A percentile compares a stretch with the other conserved stretches of the same genome.
phyloP scores from a whole-genome alignment of 2,888 invertebrate genomes.

The Scaptomyza cyrtandrae region DNA sequence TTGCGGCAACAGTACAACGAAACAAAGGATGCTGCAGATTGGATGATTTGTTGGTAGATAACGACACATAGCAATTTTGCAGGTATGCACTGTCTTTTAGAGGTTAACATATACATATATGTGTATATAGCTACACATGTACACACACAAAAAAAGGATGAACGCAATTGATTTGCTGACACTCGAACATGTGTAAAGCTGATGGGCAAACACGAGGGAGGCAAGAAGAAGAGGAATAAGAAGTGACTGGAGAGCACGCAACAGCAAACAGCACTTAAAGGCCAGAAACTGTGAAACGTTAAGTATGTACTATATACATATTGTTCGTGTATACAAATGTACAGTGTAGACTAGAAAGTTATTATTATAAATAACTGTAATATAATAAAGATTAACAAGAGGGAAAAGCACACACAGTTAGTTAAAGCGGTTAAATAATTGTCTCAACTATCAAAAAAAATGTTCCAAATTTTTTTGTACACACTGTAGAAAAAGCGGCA shows the following conservation, averaged over 20 bases:
- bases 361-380: too few relatives aligned
- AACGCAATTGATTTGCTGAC: slow-evolving; percentile 55
- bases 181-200: slow-evolving; percentile 48
- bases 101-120: slow-evolving; percentile 7
- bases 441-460: too few relatives aligned
- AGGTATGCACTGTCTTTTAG: slow-evolving; percentile 10
- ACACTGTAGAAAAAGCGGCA: neutral
- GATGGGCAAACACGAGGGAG: slow-evolving; percentile 16
- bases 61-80: neutral
- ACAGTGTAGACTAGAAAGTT: neutral
- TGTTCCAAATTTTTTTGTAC: neutral
- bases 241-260: slow-evolving; percentile 45
- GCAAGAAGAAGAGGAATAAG: neutral
- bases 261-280: slow-evolving; percentile 49
- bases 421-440: too few relatives aligned
- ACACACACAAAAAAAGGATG: slow-evolving; percentile 1
- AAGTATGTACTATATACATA: neutral
- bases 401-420: too few relatives aligned
- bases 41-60: neutral
- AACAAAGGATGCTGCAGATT: slow-evolving; percentile 8
- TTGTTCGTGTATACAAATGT: neutral
- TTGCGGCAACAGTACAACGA: too few relatives aligned
- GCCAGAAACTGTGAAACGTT: slow-evolving; percentile 1
- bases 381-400: too few relatives aligned
- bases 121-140: slow-evolving; percentile 5